A percentile compares a stretch with the other conserved stretches of the same genome.
Conservation (phyloP, 2,113 vertebrate species). For the Cricetomys ansorgei region DNA sequence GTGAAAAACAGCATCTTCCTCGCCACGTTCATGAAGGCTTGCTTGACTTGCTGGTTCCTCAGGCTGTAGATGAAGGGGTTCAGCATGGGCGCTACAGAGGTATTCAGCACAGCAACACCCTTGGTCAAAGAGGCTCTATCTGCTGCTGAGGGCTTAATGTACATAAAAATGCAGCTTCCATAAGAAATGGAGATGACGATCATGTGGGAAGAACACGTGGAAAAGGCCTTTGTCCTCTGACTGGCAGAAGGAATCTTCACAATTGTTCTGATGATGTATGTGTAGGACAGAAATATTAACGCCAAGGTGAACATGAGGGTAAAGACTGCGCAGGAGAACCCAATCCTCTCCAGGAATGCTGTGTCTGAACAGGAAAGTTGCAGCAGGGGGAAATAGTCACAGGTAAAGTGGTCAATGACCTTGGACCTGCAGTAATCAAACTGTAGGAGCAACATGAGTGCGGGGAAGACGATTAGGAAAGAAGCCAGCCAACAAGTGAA, state of each 20-base stretch:
- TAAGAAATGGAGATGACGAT: conserved; percentile 71
- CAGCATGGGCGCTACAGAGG: conserved; percentile 62
- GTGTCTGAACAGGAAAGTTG: conserved; percentile 33
- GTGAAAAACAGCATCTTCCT: neutral
- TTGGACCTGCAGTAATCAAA: conserved; percentile 70
- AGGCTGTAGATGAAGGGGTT: conserved; percentile 77
- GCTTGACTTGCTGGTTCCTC: conserved; percentile 70
- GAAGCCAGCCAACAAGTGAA: conserved; percentile 55
- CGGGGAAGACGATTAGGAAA: conserved; percentile 69
- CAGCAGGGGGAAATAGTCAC: conserved; percentile 68
- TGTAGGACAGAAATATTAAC: conserved; percentile 57
- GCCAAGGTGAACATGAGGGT: conserved; percentile 66
- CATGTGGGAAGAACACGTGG: neutral
- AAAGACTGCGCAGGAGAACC: conserved; percentile 59
- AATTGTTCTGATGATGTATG: conserved; percentile 47
- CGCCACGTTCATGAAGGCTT: conserved; percentile 46
- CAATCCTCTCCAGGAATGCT: conserved; percentile 52
- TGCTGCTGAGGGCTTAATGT: conserved; percentile 66
- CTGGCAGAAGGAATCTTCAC: conserved; percentile 63
- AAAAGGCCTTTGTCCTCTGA: conserved; percentile 71
- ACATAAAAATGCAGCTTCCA: conserved; percentile 75
- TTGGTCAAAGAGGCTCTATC: conserved; percentile 59
- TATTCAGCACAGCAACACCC: conserved; percentile 65
- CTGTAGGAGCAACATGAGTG: conserved; percentile 54
- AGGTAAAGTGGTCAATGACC: conserved; percentile 73